Conservation (phyloP, 2,797 vertebrate species). For the Meda fulgida region DNA sequence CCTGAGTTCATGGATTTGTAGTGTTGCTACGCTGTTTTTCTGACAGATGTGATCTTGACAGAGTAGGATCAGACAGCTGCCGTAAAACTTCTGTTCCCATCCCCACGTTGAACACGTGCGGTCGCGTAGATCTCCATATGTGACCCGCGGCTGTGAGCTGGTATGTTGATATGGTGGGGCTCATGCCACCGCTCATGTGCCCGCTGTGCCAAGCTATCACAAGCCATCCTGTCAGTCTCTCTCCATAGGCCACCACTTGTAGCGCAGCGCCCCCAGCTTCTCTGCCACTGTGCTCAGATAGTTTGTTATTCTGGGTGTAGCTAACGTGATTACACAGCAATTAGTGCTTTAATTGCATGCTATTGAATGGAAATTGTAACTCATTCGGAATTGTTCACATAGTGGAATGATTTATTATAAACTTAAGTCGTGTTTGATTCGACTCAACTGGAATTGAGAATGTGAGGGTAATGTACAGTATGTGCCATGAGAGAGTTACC, state of each 20-base stretch:
- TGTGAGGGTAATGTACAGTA: neutral
- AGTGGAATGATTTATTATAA: conserved; percentile 30
- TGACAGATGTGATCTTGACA: conserved; percentile 15
- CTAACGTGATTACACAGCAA: conserved; percentile 54
- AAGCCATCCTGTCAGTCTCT: conserved; percentile 26
- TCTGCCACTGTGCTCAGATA: conserved; percentile 11
- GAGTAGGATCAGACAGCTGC: conserved; percentile 25
- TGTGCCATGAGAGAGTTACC: neutral
- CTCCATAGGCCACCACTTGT: conserved; percentile 27
- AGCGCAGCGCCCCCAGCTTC: conserved; percentile 28
- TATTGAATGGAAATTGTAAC: conserved; percentile 52
- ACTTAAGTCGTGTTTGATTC: neutral
- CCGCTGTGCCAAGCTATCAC: conserved; percentile 15
- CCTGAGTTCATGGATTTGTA: neutral
- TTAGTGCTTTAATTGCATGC: conserved; percentile 50
- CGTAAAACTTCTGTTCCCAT: neutral
- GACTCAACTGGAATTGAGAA: neutral
- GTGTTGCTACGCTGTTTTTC: neutral
- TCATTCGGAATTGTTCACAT: conserved; percentile 25
- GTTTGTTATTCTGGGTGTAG: conserved; percentile 36
- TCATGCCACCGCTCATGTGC: conserved; percentile 19
- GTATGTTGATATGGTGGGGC: neutral
- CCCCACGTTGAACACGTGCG: neutral
- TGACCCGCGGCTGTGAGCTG: conserved; percentile 25
- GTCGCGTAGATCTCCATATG: neutral